phyloP scores from a whole-genome alignment of 2,888 invertebrate species.

The Alitta virens region DNA sequence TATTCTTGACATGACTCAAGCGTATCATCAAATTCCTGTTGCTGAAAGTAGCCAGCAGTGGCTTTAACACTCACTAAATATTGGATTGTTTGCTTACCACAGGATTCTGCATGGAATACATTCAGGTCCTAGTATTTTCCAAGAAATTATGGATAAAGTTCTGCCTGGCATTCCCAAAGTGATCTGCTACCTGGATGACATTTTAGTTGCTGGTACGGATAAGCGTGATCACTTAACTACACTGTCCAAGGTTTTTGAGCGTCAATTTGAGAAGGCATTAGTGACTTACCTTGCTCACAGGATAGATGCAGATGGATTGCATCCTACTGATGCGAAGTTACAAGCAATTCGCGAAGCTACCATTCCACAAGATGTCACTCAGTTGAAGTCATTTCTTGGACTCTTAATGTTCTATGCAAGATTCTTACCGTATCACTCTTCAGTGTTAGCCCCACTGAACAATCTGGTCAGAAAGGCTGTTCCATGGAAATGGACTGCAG shows the following conservation, averaged over 20 bases:
- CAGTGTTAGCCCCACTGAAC: neutral
- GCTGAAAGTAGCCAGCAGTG: neutral
- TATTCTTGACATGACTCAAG: constrained; percentile 1
- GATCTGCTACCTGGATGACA: too few relatives aligned
- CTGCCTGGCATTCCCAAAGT: neutral
- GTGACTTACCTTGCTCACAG: too few relatives aligned
- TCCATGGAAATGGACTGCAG: neutral
- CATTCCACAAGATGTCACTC: neutral
- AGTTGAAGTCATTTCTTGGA: constrained; percentile 3
- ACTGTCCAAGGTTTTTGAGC: neutral
- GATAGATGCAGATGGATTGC: too few relatives aligned
- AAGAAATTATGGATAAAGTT: neutral
- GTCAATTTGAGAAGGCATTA: too few relatives aligned
- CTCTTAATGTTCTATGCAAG: neutral
- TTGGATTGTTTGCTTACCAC: neutral
- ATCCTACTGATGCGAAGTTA: too few relatives aligned
- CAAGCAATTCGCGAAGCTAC: too few relatives aligned
- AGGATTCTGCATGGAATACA: neutral
- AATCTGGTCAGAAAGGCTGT: neutral
- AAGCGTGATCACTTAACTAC: neutral
- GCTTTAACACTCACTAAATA: neutral
- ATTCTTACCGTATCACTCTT: neutral
- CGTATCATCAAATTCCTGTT: neutral
- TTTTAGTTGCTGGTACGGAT: neutral
- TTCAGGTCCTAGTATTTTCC: too few relatives aligned